A percentile compares a stretch with the other conserved stretches of the same genome.
Evolutionary conservation across 2,797 vertebrate species (phyloP).

Genomic region (Sardinella longiceps): DNA sequence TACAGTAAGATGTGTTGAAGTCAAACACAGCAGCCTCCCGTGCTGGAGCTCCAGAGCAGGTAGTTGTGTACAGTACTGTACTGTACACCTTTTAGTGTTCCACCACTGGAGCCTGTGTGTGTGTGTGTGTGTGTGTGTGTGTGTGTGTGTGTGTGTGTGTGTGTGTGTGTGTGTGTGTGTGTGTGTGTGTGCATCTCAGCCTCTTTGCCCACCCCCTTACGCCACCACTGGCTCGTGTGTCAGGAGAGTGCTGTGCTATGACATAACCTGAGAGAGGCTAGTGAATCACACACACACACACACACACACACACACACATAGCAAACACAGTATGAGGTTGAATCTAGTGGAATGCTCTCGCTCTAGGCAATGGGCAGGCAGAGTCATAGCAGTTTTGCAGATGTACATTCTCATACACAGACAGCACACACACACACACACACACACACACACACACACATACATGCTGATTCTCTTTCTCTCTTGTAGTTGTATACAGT

Average conservation of each 20-base stretch:
- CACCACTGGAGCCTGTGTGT: background rate
- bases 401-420: background rate
- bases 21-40: background rate
- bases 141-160: too few species aligned
- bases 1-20: background rate
- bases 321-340: conserved; percentile 8
- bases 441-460: background rate
- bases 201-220: background rate
- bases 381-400: background rate
- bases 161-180: too few species aligned
- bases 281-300: conserved; percentile 27
- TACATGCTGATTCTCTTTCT: background rate
- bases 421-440: conserved; percentile 4
- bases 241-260: conserved; percentile 30
- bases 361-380: conserved; percentile 27
- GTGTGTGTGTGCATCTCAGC: too few species aligned
- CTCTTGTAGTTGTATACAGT: background rate
- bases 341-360: conserved; percentile 40
- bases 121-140: too few species aligned
- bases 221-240: background rate
- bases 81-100: background rate
- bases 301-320: conserved; percentile 17
- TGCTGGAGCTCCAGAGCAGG: background rate
- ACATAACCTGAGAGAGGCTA: conserved; percentile 29
- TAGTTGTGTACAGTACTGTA: too few species aligned